A percentile compares a stretch with the other conserved stretches of the same genome.
Evolutionary conservation across 2,113 vertebrate species (phyloP).

Genomic region (Cololabis saira): DNA sequence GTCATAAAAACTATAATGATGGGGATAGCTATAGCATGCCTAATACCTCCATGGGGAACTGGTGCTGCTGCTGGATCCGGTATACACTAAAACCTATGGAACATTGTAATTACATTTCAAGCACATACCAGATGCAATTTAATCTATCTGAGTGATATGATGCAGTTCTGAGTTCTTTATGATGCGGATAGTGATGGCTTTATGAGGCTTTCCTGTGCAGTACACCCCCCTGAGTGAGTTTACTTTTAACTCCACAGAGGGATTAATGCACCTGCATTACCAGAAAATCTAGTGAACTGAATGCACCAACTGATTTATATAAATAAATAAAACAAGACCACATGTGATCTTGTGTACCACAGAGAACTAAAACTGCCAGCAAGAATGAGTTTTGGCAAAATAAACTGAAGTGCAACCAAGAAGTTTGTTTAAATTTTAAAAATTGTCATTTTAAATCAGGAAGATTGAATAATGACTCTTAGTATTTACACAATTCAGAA

Average conservation of each 20-base stretch:
- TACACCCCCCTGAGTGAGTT: constrained; percentile 23
- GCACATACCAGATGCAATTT: constrained; percentile 34
- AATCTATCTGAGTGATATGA: constrained; percentile 26
- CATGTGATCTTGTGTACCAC: neutral
- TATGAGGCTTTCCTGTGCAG: constrained; percentile 21
- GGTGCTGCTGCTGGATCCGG: constrained; percentile 21
- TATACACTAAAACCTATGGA: constrained; percentile 10
- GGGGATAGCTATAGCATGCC: constrained; percentile 37
- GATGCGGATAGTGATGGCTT: constrained; percentile 25
- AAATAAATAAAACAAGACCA: constrained; percentile 11
- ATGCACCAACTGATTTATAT: constrained; percentile 17
- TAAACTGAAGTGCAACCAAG: neutral
- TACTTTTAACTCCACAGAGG: constrained; percentile 14
- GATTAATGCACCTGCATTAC: constrained; percentile 7
- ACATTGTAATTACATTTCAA: constrained; percentile 26
- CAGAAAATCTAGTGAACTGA: constrained; percentile 13
- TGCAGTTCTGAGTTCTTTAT: constrained; percentile 24
- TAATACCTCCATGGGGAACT: constrained; percentile 29
- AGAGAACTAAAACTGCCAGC: constrained; percentile 23
- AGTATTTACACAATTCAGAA: neutral
- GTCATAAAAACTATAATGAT: constrained; percentile 50
- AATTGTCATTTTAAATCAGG: neutral
- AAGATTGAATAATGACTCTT: constrained; percentile 1
- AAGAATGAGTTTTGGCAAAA: constrained; percentile 4
- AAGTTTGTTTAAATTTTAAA: neutral